These are phyloP conservation scores for Acanthurus tractus DNA, from an alignment of 2,797 vertebrate genomes.

Conservation along the genomic window DNA sequence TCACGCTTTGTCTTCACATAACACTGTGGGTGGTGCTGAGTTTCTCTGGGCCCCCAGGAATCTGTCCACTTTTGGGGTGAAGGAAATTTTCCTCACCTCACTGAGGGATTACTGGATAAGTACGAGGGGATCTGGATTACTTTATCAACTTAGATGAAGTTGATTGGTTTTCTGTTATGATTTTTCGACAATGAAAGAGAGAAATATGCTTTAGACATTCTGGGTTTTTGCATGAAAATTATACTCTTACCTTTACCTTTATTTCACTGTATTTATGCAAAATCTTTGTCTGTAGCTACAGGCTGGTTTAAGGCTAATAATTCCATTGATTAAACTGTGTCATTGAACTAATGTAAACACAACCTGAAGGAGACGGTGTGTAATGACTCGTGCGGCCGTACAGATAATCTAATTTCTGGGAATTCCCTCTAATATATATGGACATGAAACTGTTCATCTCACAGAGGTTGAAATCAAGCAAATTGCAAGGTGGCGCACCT, in stretches of 20 bases:
- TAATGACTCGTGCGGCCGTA: conserved; percentile 29
- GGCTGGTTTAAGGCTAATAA: conserved; percentile 17
- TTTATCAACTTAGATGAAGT: conserved; percentile 18
- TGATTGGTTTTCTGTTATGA: neutral
- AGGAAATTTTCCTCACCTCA: conserved; percentile 55
- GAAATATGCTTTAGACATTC: neutral
- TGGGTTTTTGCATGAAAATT: neutral
- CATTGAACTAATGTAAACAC: conserved; percentile 48
- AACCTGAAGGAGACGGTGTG: conserved; percentile 31
- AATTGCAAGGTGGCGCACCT: conserved; percentile 53
- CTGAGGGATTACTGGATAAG: conserved; percentile 28
- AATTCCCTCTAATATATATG: conserved; percentile 27
- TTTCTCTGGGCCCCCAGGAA: conserved; percentile 71
- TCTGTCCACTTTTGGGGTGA: conserved; percentile 51
- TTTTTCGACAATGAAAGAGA: neutral
- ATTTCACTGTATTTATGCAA: neutral
- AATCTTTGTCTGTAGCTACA: conserved; percentile 15
- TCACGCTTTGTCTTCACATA: conserved; percentile 79
- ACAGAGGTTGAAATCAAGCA: conserved; percentile 56
- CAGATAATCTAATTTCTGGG: conserved; percentile 58
- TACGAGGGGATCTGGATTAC: conserved; percentile 1
- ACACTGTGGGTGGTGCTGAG: conserved; percentile 79
- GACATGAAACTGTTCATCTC: conserved; percentile 13
- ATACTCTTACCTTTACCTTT: neutral
- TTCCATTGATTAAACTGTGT: conserved; percentile 39